These are phyloP conservation scores for Tenthredo distinguenda DNA, from an alignment of 2,888 invertebrate species.

Conservation along the genomic window DNA sequence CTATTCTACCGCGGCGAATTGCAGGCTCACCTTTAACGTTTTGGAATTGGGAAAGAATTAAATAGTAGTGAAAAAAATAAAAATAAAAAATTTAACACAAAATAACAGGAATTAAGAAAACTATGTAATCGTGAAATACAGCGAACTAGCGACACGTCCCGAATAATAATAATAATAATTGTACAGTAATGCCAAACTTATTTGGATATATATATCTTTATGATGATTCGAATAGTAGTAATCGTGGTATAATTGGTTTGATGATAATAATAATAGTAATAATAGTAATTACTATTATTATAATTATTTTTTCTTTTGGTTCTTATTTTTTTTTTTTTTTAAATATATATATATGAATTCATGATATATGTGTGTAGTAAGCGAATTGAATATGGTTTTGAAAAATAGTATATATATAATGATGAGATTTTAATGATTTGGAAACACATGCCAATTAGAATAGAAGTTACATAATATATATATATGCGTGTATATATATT, in stretches of 20 bases:
- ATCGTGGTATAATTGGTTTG: not conserved
- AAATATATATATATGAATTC: slow-evolving; percentile 53
- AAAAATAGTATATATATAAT: slow-evolving; percentile 41
- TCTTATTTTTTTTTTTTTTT: slow-evolving; percentile 55
- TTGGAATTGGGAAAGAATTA: not conserved
- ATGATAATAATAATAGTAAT: not conserved
- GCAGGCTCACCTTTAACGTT: not conserved
- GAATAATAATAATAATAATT: slow-evolving; percentile 57
- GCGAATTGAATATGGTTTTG: slow-evolving; percentile 64
- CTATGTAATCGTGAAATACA: not conserved
- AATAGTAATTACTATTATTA: not conserved
- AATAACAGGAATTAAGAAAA: not conserved
- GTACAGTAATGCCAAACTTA: slow-evolving; percentile 77
- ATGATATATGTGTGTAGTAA: slow-evolving; percentile 64
- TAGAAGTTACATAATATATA: slow-evolving; percentile 70
- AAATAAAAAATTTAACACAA: not conserved
- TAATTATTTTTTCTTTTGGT: not conserved
- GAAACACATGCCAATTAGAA: slow-evolving; percentile 76
- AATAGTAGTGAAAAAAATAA: not conserved
- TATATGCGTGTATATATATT: not conserved
- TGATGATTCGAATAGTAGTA: too few species aligned
- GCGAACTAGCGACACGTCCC: not conserved
- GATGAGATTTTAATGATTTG: slow-evolving; percentile 68
- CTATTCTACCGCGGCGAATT: not conserved
- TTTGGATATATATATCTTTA: slow-evolving; percentile 44